Evolutionary conservation across 1,140 invertebrate species (phyloP).

Genomic region (Patella vulgata): DNA sequence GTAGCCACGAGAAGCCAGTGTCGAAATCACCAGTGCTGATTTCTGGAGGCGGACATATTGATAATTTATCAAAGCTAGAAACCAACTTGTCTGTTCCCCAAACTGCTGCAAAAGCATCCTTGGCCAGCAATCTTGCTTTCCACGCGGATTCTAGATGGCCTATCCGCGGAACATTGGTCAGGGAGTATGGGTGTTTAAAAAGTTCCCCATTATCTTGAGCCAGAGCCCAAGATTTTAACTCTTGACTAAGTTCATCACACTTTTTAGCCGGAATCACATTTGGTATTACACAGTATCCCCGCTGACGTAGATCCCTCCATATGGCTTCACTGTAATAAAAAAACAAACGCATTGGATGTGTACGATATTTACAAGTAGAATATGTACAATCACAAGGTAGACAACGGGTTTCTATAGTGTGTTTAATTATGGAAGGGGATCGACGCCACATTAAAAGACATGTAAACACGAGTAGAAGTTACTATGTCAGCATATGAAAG

Average conservation of each 20-base stretch:
- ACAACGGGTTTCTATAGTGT: too few relatives aligned
- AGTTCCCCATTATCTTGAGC: conserved; percentile 10
- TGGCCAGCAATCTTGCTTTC: conserved; percentile 10
- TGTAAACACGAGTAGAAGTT: too few relatives aligned
- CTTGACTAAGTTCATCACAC: conserved; percentile 19
- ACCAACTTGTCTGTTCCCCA: conserved; percentile 19
- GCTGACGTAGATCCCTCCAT: conserved; percentile 17
- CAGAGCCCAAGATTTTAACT: conserved; percentile 22
- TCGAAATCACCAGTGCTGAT: conserved; percentile 3
- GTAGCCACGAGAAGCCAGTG: conserved; percentile 14
- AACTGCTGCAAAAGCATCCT: conserved; percentile 5
- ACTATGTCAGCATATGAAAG: too few relatives aligned
- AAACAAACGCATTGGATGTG: background rate
- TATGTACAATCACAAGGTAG: too few relatives aligned
- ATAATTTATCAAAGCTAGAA: conserved; percentile 12
- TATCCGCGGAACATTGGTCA: conserved; percentile 1
- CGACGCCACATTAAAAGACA: too few relatives aligned
- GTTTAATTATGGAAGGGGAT: too few relatives aligned
- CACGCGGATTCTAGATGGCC: conserved; percentile 15
- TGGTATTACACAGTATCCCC: conserved; percentile 25
- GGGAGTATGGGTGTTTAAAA: background rate
- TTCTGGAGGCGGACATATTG: conserved; percentile 10
- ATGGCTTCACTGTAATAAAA: conserved; percentile 16
- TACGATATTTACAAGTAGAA: too few relatives aligned
- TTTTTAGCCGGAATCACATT: conserved; percentile 19